Conservation (phyloP, 2,797 vertebrate genomes). For the Lagocephalus sceleratus region DNA sequence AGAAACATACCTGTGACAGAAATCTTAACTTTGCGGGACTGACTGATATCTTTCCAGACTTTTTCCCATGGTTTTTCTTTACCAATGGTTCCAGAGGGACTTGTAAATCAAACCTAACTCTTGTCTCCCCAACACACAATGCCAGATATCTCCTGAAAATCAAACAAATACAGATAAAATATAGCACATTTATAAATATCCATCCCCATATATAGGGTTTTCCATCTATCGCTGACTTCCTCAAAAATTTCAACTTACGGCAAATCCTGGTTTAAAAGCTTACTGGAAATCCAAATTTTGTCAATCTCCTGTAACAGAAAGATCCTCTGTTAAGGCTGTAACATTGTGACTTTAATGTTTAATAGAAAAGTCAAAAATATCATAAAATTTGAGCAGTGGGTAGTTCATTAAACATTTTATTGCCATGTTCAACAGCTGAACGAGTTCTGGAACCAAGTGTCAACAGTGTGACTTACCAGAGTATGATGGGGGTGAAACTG, state of each 20-base stretch:
- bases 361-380: neutral
- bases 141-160: slow-evolving; percentile 86
- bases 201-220: neutral
- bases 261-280: slow-evolving; percentile 88
- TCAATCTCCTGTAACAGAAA: slow-evolving; percentile 89
- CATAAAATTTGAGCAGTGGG: no score
- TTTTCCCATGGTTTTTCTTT: slow-evolving; percentile 54
- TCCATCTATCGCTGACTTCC: neutral
- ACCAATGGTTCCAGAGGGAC: slow-evolving; percentile 62
- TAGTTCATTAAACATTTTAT: neutral
- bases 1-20: slow-evolving; percentile 83
- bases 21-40: slow-evolving; percentile 82
- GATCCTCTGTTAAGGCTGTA: slow-evolving; percentile 7
- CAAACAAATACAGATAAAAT: neutral
- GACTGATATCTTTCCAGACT: slow-evolving; percentile 63
- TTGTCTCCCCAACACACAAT: slow-evolving; percentile 89
- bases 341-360: no score
- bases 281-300: slow-evolving; percentile 93
- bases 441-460: no score
- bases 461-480: slow-evolving; percentile 78
- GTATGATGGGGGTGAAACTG: slow-evolving; percentile 91
- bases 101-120: slow-evolving; percentile 86
- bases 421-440: no score
- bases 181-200: no score
- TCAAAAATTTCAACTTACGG: slow-evolving; percentile 79